Percentiles rank a stretch among this genome's conserved stretches.
Conservation (phyloP, 2,797 vertebrate genomes). For the Galagoides demidoff region DNA sequence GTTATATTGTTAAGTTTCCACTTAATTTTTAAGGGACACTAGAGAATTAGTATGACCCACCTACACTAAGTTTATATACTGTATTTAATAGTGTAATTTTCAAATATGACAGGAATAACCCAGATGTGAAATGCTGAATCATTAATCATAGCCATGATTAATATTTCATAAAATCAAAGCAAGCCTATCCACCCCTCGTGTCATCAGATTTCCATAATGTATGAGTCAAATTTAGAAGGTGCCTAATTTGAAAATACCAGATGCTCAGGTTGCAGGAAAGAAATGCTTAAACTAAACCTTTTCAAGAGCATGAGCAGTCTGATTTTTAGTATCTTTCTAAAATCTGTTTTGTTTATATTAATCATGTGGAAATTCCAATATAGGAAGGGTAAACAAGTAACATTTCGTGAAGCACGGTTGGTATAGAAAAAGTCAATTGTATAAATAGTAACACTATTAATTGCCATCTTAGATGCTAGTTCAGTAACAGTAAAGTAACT, state of each 20-base stretch:
- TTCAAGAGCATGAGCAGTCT: slow-evolving; percentile 18
- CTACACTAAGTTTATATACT: slow-evolving; percentile 75
- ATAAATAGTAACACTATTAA: slow-evolving; percentile 38
- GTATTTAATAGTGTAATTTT: slow-evolving; percentile 79
- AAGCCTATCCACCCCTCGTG: slow-evolving; percentile 80
- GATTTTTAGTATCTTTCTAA: slow-evolving; percentile 59
- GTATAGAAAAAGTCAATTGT: slow-evolving; percentile 10
- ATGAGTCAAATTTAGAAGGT: slow-evolving; percentile 83
- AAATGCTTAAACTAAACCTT: slow-evolving; percentile 64
- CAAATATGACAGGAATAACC: slow-evolving; percentile 82
- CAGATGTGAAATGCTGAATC: slow-evolving; percentile 85
- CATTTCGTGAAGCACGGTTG: not conserved
- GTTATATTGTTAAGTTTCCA: slow-evolving; percentile 72
- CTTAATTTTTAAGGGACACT: slow-evolving; percentile 79
- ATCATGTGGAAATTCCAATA: slow-evolving; percentile 66
- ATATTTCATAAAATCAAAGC: slow-evolving; percentile 86
- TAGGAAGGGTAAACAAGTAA: slow-evolving; percentile 60
- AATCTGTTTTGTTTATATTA: slow-evolving; percentile 58
- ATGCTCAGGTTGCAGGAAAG: slow-evolving; percentile 80
- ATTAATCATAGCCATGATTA: slow-evolving; percentile 84
- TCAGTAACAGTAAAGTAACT: slow-evolving; percentile 22
- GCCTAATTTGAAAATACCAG: slow-evolving; percentile 84
- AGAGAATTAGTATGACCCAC: slow-evolving; percentile 77
- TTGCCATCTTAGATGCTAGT: not conserved
- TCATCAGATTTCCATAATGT: slow-evolving; percentile 84